These are phyloP conservation scores for Globodera ellingtonae DNA, from an alignment of 1,140 invertebrate genomes.

Conservation along the genomic window DNA sequence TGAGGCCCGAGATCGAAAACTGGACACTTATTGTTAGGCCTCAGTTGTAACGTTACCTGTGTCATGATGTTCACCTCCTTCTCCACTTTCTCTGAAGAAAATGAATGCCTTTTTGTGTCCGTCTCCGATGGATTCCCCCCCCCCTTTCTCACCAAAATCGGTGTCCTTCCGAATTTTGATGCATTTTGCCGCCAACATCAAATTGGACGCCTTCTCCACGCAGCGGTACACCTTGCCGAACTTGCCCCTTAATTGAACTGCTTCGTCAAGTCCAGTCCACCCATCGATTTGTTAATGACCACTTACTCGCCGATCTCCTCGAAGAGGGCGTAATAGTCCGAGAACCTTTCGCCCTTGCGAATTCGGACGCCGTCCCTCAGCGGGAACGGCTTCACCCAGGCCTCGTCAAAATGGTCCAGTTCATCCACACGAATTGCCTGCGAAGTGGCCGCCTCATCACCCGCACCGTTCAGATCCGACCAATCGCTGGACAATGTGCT, in stretches of 20 bases:
- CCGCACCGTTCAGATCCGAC: neutral
- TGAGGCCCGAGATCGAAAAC: too few species aligned
- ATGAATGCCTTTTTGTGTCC: too few species aligned
- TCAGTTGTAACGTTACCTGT: conserved; percentile 59
- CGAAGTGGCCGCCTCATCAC: neutral
- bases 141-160: conserved; percentile 9
- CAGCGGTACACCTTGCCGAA: conserved; percentile 71
- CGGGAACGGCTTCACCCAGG: conserved; percentile 66
- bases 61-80: conserved; percentile 68
- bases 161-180: conserved; percentile 56
- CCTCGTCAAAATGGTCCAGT: conserved; percentile 60
- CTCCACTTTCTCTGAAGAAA: conserved; percentile 19
- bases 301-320: conserved; percentile 68
- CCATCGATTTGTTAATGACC: too few species aligned
- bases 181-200: conserved; percentile 61
- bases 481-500: neutral
- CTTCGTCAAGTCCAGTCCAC: neutral
- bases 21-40: too few species aligned
- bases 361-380: conserved; percentile 63
- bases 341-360: conserved; percentile 67
- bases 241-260: conserved; percentile 75
- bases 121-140: too few species aligned
- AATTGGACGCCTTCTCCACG: conserved; percentile 54
- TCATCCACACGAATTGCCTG: conserved; percentile 56
- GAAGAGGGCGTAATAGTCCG: conserved; percentile 66